Base-by-base conservation (phyloP, 1,140 invertebrate species). In the Trichogramma pretiosum region DNA sequence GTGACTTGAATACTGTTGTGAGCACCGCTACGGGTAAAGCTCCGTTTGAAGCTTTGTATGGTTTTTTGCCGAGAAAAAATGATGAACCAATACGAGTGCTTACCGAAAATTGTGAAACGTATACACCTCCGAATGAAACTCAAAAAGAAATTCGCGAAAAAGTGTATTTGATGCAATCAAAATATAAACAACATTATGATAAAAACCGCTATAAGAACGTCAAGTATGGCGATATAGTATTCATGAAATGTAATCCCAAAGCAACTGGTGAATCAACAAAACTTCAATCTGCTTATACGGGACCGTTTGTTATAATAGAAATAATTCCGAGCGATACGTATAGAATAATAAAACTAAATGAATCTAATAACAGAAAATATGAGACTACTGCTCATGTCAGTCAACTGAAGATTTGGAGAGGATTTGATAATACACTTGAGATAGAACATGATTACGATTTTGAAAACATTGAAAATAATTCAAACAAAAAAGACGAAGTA, bases 171-270 rank as follows among this genome's bases (percentile, higher is more conserved):
- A 46, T 45, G 23, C 55, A 54, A 39, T 1, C 3, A 18, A 40
- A 41, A 26, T 21, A 16, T 8, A 56, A 56, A 44, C 3, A 26
- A 10, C 4, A 39, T 3, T 54, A 54, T 18, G 46, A 56, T 37
- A 11, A 10, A 19, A 23, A 16, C 13, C 7, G 52, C 10, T 7
- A 34, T 1, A 46, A 24, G 18, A 46, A 49, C 19, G 40, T 54
- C 10, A 44, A 47, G 18, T 56, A 44, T 36, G 55, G 52, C 3
- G 52, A 54, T 8, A 48, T 56, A 7, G 52, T 56, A 1, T 56
- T 21, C 28, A 43, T 56, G 11, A 40, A 48, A 13, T 9, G 8
- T 11, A 48, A 48, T 8, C 37, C 54, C 1, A 37, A 22, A 4
- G 30, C 44, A 7, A 56, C 51, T 3, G 51, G 45, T 4, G 44